Base-by-base conservation (phyloP, 2,888 invertebrate genomes). In the Agrotis segetum region DNA sequence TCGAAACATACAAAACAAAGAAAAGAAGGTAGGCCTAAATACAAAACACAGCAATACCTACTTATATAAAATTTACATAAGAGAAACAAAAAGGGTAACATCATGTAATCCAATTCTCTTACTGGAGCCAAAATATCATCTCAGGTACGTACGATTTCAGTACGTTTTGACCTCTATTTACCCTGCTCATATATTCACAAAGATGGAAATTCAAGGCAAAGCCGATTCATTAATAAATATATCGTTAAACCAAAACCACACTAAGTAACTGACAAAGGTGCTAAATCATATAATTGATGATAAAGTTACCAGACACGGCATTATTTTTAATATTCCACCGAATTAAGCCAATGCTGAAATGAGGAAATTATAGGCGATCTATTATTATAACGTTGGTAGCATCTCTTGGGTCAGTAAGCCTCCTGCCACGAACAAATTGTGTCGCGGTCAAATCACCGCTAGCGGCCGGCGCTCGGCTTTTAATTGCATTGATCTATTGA, bases 401-500 rank as follows among this genome's bases (percentile, higher is more conserved):
- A 60, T 47, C 47, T 64, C 66, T 67, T 67, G 24, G 67, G n/a
- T 67, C 66, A 56, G 29, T 58, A 56, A 77, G 60, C 56, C 53
- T 53, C 34, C 34, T 79, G 58, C 53, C 63, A 65, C 67, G 52
- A 62, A 71, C 67, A 60, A 71, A 76, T 71, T 62, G 56, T 76
- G 71, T 24, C 68, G 71, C 49, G 60, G 59, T 56, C 60, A 56
- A 76, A 71, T 69, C 64, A 58, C 60, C 44, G 59, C 6, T 40
- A 46, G 47, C 44, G 73, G 46, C 29, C 62, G 34, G 19, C 44
- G 11, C 69, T 73, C 53, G 67, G 63, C 67, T 62, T 81, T 77
- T 73, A 83, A 75, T 83, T 72, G 62, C 72, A 61, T 75, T 76
- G 65, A 75, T 67, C 68, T 84, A 80, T 82, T 72, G 75, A 83